Base-by-base conservation (phyloP, 2,113 vertebrate species). In the Triplophysa rosa region DNA sequence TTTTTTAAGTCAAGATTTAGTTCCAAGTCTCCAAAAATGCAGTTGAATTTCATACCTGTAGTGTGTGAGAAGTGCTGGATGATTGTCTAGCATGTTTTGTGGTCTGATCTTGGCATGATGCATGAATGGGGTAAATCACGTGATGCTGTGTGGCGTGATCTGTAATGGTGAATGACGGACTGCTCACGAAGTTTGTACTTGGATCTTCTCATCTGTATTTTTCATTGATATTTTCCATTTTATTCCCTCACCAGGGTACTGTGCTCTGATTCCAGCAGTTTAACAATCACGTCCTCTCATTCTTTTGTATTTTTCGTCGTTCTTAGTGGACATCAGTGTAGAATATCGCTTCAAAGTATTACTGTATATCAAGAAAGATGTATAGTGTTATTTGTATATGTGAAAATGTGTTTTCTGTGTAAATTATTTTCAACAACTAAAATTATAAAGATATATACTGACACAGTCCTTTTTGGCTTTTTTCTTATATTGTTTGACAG, bases 71-170 rank as follows among this genome's bases (percentile, higher is more conserved):
- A 33, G 10, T 70, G 3, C 4, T 59, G 12, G 10, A 19, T 52
- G 12, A 4, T 17, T 54, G 63, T 82, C 63, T 59, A 68, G 45
- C 56, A 68, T 68, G 47, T 78, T 67, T 77, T 52, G 16, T 37
- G 42, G 42, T 9, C 47, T 33, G 61, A 33, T 14, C 17, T 79
- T 87, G 91, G 54, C 90, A 91, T 89, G 90, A 69, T 88, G 91
- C 90, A 91, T 88, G 91, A 79, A 81, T 84, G 84, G 83, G 79
- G 62, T 45, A 54, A 79, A 69, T 67, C 64, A 67, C 52, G 78
- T 29, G 64, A 40, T 80, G 42, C 77, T 6, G 13, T 67, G 0
- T 78, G 68, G 59, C 40, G n/a, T 29, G 80, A 85, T 84, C 63
- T 47, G 23, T 61, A 84, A 86, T 80, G 85, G 77, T 82, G 87